phyloP scores from a whole-genome alignment of 2,113 vertebrate species.

The Eulemur macaco region DNA sequence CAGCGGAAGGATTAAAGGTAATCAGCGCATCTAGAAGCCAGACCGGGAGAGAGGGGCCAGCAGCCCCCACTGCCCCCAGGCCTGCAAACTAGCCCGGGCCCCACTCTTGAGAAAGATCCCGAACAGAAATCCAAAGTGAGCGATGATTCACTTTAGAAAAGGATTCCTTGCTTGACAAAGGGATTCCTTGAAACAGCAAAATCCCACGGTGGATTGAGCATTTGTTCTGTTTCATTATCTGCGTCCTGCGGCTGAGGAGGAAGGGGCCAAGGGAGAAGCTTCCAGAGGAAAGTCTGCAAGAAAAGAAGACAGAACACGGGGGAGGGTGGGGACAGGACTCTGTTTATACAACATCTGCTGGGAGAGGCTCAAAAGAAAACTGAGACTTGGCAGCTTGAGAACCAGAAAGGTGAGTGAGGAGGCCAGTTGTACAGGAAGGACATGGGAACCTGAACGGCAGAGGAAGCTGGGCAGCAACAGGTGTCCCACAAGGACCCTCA shows the following conservation, averaged over 20 bases:
- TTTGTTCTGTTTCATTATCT: neutral
- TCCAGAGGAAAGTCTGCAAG: neutral
- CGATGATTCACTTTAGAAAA: constrained; percentile 37
- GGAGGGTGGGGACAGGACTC: neutral
- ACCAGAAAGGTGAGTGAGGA: neutral
- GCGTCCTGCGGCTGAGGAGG: neutral
- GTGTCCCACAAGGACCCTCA: neutral
- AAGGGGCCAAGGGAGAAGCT: neutral
- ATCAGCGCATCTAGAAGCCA: constrained; percentile 52
- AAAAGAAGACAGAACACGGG: neutral
- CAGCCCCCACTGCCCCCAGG: neutral
- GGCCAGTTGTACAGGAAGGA: neutral
- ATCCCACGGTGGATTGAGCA: neutral
- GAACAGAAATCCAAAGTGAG: constrained; percentile 37
- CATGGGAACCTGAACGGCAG: rapidly evolving
- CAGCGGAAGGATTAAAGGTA: constrained; percentile 75
- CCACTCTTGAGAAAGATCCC: constrained; percentile 34
- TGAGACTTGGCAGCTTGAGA: neutral
- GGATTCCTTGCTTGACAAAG: constrained; percentile 62
- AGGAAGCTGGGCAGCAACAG: neutral
- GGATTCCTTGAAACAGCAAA: constrained; percentile 46
- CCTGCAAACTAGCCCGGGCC: neutral
- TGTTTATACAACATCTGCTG: neutral
- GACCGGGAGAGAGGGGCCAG: neutral
- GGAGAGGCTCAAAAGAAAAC: neutral